Evolutionary conservation across 2,888 invertebrate genomes (phyloP).

Genomic region (Drosophila peninsularis): DNA sequence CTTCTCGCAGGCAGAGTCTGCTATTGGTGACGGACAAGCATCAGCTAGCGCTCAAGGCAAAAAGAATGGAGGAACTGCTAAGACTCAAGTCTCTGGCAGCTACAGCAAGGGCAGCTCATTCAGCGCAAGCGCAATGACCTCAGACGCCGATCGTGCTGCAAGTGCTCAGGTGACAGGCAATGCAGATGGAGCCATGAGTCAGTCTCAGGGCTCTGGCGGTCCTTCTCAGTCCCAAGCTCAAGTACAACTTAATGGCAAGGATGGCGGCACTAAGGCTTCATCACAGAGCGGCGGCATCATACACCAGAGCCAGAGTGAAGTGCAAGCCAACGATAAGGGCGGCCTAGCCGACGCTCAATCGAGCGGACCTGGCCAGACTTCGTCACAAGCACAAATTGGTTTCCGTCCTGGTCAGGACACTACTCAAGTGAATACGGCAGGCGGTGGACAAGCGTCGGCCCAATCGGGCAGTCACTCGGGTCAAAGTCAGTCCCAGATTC

Average conservation of each 20-base stretch:
- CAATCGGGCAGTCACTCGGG: slow-evolving; percentile 91
- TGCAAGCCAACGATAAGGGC: slow-evolving; percentile 92
- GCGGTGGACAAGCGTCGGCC: slow-evolving; percentile 91
- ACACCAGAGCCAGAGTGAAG: slow-evolving; percentile 88
- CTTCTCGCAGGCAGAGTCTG: slow-evolving; percentile 89
- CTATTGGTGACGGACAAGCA: slow-evolving; percentile 88
- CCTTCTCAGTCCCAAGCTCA: slow-evolving; percentile 91
- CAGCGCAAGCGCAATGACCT: slow-evolving; percentile 92
- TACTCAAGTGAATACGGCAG: slow-evolving; percentile 86
- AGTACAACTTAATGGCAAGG: slow-evolving; percentile 90
- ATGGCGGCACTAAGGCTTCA: slow-evolving; percentile 90
- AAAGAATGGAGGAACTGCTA: slow-evolving; percentile 90
- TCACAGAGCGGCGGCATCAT: slow-evolving; percentile 91
- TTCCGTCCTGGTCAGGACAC: slow-evolving; percentile 89
- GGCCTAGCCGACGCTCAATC: slow-evolving; percentile 95
- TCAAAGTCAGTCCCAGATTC: slow-evolving; percentile 92
- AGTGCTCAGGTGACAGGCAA: slow-evolving; percentile 88
- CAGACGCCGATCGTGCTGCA: slow-evolving; percentile 90
- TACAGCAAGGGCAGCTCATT: slow-evolving; percentile 92
- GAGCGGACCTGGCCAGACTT: slow-evolving; percentile 92
- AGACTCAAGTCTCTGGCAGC: slow-evolving; percentile 92
- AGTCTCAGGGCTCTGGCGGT: slow-evolving; percentile 90
- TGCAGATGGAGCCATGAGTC: slow-evolving; percentile 90
- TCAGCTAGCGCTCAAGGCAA: slow-evolving; percentile 91
- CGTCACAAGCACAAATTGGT: slow-evolving; percentile 95